These are phyloP conservation scores for Sciurus carolinensis DNA, from an alignment of 2,797 vertebrate species.

Conservation along the genomic window DNA sequence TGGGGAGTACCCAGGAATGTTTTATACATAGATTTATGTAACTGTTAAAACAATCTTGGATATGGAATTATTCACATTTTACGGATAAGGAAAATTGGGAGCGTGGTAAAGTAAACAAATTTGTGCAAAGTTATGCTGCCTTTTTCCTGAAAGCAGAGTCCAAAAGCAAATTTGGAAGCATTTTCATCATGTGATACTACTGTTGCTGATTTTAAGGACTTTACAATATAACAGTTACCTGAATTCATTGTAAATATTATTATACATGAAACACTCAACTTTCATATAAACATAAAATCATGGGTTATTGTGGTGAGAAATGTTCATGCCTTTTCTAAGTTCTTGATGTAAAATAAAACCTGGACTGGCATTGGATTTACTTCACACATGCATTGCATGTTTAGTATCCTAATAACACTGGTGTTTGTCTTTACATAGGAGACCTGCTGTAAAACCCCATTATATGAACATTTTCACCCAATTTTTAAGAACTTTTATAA, in stretches of 20 bases:
- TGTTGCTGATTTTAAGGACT: not conserved
- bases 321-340: constrained; percentile 1
- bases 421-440: not conserved
- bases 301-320: not conserved
- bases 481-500: constrained; percentile 35
- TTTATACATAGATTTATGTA: not conserved
- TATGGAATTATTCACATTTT: not conserved
- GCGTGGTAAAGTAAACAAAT: not conserved
- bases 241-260: not conserved
- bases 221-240: not conserved
- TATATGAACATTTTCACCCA: constrained; percentile 60
- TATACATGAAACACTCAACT: not conserved
- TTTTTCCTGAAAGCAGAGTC: not conserved
- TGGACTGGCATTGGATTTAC: not conserved
- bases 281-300: constrained; percentile 18
- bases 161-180: not conserved
- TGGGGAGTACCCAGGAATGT: not conserved
- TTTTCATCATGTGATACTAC: not conserved
- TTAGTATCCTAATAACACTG: not conserved
- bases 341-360: constrained; percentile 1
- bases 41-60: not conserved
- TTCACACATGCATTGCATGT: constrained; percentile 14
- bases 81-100: not conserved
- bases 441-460: not conserved
- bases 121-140: not conserved